Conservation (phyloP, 2,888 invertebrate species). For the Vesta saturnalis region DNA sequence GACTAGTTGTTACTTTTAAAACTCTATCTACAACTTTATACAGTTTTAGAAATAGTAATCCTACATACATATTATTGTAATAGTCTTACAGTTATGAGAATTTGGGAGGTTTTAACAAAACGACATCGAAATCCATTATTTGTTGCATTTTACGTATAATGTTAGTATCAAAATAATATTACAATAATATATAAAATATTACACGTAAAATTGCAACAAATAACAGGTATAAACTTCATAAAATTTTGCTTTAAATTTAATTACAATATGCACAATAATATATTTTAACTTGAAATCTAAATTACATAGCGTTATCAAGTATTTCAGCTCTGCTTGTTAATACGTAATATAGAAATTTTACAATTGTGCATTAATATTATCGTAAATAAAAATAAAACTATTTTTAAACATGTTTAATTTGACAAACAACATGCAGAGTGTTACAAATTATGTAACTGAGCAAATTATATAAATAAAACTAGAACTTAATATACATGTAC, state of each 20-base stretch:
- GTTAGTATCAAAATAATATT: conserved; percentile 39
- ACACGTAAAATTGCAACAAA: conserved; percentile 29
- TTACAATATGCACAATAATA: conserved; percentile 40
- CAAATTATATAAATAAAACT: conserved; percentile 9
- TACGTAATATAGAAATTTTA: conserved; percentile 23
- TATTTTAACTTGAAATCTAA: conserved; percentile 36
- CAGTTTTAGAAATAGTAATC: conserved; percentile 49
- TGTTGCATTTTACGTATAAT: conserved; percentile 28
- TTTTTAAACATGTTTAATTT: conserved; percentile 3
- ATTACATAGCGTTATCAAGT: conserved; percentile 31
- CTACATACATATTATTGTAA: conserved; percentile 49
- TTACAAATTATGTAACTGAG: conserved; percentile 16
- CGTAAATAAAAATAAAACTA: conserved; percentile 3
- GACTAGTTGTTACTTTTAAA: conserved; percentile 43
- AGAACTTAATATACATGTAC: neutral
- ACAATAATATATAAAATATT: conserved; percentile 33
- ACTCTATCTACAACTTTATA: conserved; percentile 53
- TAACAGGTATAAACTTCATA: conserved; percentile 29
- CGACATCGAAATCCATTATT: conserved; percentile 30
- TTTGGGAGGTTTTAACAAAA: conserved; percentile 32
- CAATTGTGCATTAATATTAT: conserved; percentile 27
- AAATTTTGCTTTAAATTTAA: conserved; percentile 37
- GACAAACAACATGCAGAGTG: conserved; percentile 2
- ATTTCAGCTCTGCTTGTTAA: conserved; percentile 26
- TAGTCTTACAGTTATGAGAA: conserved; percentile 43